Conservation (phyloP, 2,888 invertebrate genomes). For the Sepiola atlantica region DNA sequence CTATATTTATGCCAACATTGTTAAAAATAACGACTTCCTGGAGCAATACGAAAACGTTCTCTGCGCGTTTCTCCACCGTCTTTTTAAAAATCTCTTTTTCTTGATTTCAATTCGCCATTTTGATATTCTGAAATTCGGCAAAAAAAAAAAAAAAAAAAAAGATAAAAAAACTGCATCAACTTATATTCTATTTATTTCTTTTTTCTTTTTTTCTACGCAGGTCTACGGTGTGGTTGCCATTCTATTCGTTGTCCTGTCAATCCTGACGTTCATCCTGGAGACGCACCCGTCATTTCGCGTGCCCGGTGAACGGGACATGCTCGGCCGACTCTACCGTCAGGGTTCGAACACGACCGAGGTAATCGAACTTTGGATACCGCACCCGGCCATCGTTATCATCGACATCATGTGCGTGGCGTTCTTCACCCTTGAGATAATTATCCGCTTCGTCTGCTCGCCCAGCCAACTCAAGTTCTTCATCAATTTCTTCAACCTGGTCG, state of each 20-base stretch:
- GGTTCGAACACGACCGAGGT: neutral
- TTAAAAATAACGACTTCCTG: no score
- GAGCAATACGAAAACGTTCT: no score
- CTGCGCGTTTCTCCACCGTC: no score
- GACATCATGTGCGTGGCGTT: conserved; percentile 62
- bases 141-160: no score
- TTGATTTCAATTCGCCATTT: no score
- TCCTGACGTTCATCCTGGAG: conserved; percentile 56
- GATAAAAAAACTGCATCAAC: neutral
- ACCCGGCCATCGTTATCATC: conserved; percentile 57
- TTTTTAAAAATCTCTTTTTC: no score
- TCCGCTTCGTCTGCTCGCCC: conserved; percentile 60
- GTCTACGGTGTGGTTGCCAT: conserved; percentile 55
- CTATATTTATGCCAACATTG: no score
- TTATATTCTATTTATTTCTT: neutral
- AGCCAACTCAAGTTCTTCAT: conserved; percentile 55
- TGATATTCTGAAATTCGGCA: no score
- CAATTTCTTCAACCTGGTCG: conserved; percentile 54
- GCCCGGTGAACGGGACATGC: neutral
- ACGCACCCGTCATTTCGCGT: conserved; percentile 50
- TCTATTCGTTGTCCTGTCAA: conserved; percentile 56
- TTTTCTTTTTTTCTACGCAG: conserved; percentile 53
- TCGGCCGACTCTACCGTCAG: neutral
- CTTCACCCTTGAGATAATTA: conserved; percentile 66
- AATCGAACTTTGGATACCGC: neutral